Evolutionary conservation across 2,888 invertebrate species (phyloP).

Genomic region (Toxonevra muliebris): DNA sequence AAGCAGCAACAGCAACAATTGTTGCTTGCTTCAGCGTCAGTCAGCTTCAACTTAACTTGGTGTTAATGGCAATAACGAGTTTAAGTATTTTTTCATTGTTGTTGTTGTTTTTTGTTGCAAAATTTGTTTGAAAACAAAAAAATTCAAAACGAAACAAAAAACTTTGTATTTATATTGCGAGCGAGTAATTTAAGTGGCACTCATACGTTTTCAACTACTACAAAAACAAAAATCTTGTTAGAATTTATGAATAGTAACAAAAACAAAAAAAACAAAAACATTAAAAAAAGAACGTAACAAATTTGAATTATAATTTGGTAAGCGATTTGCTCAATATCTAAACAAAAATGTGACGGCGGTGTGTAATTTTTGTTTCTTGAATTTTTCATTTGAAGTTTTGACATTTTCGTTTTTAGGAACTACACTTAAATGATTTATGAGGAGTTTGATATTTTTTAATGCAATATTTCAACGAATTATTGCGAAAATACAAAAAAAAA

Average conservation of each 20-base stretch:
- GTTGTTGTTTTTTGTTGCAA: constrained; percentile 25
- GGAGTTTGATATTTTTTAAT: background rate
- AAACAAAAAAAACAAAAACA: too few relatives aligned
- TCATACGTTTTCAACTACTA: too few relatives aligned
- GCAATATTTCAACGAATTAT: background rate
- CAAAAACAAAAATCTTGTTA: background rate
- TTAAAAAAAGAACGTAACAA: background rate
- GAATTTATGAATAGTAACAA: background rate
- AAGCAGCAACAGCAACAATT: constrained; percentile 2
- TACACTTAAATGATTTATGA: too few relatives aligned
- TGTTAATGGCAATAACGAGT: constrained; percentile 46
- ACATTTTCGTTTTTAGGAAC: too few relatives aligned
- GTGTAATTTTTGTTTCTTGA: background rate
- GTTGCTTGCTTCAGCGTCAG: constrained; percentile 22
- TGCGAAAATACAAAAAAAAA: constrained; percentile 5
- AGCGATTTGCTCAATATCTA: too few relatives aligned
- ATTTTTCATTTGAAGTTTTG: background rate
- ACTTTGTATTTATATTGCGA: too few relatives aligned
- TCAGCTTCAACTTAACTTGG: constrained; percentile 35
- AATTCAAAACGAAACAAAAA: too few relatives aligned
- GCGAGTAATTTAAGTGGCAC: too few relatives aligned
- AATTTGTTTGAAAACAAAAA: too few relatives aligned
- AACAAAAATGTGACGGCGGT: background rate
- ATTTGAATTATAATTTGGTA: background rate
- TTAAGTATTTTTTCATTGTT: constrained; percentile 44